Evolutionary conservation across 2,113 vertebrate genomes (phyloP), one percentile per base, ranked within the genome.

Genomic region (Tenrec ecaudatus): DNA sequence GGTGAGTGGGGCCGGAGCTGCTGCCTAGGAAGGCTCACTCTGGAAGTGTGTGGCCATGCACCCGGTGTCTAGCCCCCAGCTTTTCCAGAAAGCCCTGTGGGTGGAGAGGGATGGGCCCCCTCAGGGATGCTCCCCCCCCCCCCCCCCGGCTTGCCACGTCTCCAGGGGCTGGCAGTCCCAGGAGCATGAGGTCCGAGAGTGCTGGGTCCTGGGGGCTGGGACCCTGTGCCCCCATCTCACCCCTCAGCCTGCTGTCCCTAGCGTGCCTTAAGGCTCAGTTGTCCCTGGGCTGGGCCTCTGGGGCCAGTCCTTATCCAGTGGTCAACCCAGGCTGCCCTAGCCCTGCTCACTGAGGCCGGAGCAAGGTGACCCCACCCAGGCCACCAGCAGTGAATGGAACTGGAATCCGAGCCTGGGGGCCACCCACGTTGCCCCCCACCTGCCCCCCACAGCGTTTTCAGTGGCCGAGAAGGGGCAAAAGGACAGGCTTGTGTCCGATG

Each of bases 401-500:
- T 31, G 43, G 60, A 57, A 4, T 19, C 29, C 0, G 0, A 40
- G 69, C 8, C 38, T 33, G 8, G 0, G 8, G 5, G 10, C 2
- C 25, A 4, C 5, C 36, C n/a, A 2, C 0, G 0, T 31, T 3
- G 60, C 22, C 36, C 73, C 73, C 38, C 71, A 66, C 64, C 64
- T 29, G 22, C 20, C 64, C 83, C 73, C 84, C 0, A 3, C 40
- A 77, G 75, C 1, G 14, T 29, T 27, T 29, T 40, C 75, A 43
- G 33, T 1, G 12, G 75, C 75, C 40, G 75, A 27, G 38, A 77
- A 76, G 6, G 93, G 81, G 60, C 22, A 40, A 81, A 90, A 75
- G 95, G 93, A 89, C 93, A n/a, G 8, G 40, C 20, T 3, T 15
- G 94, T 89, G 94, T 93, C 94, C 7, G 2, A 23, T 90, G 90